Conservation (phyloP, 2,797 vertebrate genomes). For the Sebastes cheni region DNA sequence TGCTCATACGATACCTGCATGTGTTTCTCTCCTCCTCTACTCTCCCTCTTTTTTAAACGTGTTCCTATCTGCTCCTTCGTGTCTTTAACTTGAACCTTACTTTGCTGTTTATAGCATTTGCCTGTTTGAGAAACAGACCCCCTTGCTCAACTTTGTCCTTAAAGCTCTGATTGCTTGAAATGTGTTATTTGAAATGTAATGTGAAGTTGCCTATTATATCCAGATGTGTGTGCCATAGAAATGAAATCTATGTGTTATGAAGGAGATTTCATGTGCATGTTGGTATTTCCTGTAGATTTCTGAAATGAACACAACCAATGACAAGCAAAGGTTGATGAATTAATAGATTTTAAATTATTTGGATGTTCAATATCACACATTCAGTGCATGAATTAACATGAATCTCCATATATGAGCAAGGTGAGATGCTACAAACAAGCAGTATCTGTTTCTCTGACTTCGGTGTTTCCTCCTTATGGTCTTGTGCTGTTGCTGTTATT, state of each 20-base stretch:
- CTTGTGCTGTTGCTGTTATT: constrained; percentile 18
- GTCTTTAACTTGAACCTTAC: constrained; percentile 43
- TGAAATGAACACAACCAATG: constrained; percentile 2
- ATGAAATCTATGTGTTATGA: constrained; percentile 6
- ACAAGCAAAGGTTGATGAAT: constrained; percentile 19
- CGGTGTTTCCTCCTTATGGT: background rate
- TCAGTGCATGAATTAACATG: constrained; percentile 57
- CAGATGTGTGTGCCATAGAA: background rate
- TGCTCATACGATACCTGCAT: constrained; percentile 67
- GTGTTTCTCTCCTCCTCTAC: constrained; percentile 56
- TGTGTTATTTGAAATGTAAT: constrained; percentile 23
- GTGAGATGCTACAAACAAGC: constrained; percentile 62
- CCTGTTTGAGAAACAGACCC: constrained; percentile 44
- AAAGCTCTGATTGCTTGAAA: constrained; percentile 21
- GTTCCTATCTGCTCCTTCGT: constrained; percentile 40
- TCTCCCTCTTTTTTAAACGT: constrained; percentile 42
- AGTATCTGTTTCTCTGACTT: constrained; percentile 20
- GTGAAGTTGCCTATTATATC: background rate
- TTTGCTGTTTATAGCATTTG: constrained; percentile 52
- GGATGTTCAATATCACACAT: constrained; percentile 39
- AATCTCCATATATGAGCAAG: constrained; percentile 56
- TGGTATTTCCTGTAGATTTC: constrained; percentile 20
- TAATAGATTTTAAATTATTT: constrained; percentile 35
- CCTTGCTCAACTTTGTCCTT: constrained; percentile 38
- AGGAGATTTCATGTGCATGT: constrained; percentile 27